These are phyloP conservation scores for Anser brachyrhynchus DNA, from an alignment of 2,113 vertebrate genomes.

Conservation along the genomic window DNA sequence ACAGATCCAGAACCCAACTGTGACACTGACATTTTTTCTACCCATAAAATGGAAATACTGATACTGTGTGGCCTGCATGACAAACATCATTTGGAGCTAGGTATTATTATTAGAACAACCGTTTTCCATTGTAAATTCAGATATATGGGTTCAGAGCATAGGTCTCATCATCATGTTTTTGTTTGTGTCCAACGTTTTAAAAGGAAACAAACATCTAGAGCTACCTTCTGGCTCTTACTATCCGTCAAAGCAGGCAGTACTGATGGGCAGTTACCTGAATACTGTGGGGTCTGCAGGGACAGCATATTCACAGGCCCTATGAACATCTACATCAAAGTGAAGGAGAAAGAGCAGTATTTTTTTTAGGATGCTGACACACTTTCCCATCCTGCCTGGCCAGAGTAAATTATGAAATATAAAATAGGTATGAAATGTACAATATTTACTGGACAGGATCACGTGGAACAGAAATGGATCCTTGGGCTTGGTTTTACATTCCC, in stretches of 20 bases:
- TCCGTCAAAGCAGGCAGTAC: neutral
- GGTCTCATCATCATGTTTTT: neutral
- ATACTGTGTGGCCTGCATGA: neutral
- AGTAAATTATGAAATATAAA: neutral
- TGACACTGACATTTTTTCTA: neutral
- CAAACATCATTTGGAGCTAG: neutral
- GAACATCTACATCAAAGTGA: neutral
- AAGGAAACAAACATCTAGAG: neutral
- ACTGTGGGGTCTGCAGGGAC: neutral
- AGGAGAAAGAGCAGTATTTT: neutral
- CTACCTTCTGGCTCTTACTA: neutral
- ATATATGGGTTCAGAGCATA: neutral
- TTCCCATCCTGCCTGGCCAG: neutral
- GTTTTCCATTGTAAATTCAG: neutral
- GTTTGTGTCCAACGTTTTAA: too few species aligned
- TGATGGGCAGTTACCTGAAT: neutral
- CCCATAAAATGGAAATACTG: neutral
- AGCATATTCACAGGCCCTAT: too few species aligned
- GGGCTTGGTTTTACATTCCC: neutral
- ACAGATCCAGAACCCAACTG: neutral
- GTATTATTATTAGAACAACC: neutral
- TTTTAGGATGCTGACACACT: too few species aligned
- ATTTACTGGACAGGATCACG: neutral
- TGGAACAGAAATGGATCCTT: neutral
- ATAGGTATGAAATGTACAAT: neutral